Evolutionary conservation across 64 coral and sea anemone species (phyloP).

Genomic region (Hydrozoanthus tunicans): DNA sequence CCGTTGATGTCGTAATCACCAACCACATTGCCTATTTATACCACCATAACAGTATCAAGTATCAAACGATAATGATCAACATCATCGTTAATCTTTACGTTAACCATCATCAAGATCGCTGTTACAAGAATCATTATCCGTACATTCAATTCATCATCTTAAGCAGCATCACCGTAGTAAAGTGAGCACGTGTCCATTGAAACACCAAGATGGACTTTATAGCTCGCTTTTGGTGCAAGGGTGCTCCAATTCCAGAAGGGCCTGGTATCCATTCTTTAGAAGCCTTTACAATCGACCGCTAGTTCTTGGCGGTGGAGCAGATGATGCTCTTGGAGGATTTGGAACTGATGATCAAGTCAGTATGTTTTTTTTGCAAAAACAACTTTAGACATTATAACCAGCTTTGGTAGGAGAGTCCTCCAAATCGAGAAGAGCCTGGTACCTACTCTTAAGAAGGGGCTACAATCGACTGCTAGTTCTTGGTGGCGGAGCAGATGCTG

Average conservation of each 20-base stretch:
- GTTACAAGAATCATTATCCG: no score
- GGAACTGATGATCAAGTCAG: slow-evolving; percentile 77
- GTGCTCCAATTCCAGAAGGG: not conserved
- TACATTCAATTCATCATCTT: no score
- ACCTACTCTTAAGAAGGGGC: not conserved
- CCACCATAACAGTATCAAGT: no score
- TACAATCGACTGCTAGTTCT: slow-evolving; percentile 48
- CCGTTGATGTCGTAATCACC: no score
- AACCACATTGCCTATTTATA: no score
- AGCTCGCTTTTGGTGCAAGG: not conserved
- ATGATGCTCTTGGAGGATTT: slow-evolving; percentile 67
- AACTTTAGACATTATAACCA: not conserved
- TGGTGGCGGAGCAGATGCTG: slow-evolving; percentile 73
- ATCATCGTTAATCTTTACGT: no score
- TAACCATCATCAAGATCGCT: no score
- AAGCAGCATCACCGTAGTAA: slow-evolving; percentile 5
- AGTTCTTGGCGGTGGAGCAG: slow-evolving; percentile 71
- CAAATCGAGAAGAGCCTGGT: not conserved
- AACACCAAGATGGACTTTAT: slow-evolving; percentile 25
- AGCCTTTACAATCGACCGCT: not conserved
- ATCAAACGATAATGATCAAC: no score
- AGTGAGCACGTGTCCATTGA: slow-evolving; percentile 86
- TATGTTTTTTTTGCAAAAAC: slow-evolving; percentile 91
- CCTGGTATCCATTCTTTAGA: not conserved
- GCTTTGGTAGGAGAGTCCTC: not conserved